Evolutionary conservation across 2,797 vertebrate genomes (phyloP).

Genomic region (Acanthopagrus latus): DNA sequence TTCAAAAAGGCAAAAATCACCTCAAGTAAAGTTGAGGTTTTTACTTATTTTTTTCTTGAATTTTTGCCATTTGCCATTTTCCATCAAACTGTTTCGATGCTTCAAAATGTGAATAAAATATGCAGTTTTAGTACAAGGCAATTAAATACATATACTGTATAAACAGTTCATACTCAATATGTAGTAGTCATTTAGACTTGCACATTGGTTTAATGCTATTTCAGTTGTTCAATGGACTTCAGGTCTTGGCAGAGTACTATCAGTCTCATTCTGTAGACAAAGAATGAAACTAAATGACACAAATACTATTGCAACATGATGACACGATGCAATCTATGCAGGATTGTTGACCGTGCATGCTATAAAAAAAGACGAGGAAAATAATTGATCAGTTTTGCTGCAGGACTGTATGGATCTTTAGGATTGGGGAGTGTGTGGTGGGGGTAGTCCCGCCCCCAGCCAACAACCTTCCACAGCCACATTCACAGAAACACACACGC

Average conservation of each 20-base stretch:
- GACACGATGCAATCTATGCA: not conserved
- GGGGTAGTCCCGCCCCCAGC: constrained; percentile 20
- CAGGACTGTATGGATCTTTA: constrained; percentile 44
- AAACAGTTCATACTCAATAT: not conserved
- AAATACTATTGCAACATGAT: not conserved
- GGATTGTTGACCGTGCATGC: not conserved
- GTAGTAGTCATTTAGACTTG: not conserved
- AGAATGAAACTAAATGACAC: constrained; percentile 4
- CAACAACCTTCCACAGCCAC: constrained; percentile 56
- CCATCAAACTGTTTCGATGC: no score
- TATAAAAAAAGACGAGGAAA: constrained; percentile 6
- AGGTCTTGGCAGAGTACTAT: not conserved
- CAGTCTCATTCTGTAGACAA: not conserved
- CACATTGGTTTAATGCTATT: not conserved
- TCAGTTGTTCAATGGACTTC: not conserved
- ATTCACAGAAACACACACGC: constrained; percentile 35
- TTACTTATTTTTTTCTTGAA: no score
- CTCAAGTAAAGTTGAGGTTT: no score
- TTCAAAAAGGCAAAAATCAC: no score
- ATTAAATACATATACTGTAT: not conserved
- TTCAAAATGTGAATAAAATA: no score
- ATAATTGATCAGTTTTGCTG: constrained; percentile 53
- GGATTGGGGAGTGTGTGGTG: not conserved
- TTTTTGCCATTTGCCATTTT: no score
- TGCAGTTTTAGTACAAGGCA: not conserved